phyloP scores from a whole-genome alignment of 1,140 invertebrate species.

The Capitella teleta region DNA sequence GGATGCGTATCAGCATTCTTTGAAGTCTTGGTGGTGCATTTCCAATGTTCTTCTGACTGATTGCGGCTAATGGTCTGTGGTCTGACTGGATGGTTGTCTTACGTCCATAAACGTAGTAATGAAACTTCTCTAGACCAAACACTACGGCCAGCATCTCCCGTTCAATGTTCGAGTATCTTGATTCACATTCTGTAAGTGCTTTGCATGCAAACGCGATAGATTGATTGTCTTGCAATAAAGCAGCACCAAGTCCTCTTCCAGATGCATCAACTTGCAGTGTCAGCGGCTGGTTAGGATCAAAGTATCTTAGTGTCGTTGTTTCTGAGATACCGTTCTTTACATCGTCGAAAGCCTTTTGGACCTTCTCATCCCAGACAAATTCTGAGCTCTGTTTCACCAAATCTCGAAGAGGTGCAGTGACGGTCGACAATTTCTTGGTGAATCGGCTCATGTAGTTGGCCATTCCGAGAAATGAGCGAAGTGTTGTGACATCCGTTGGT shows the following conservation, averaged over 20 bases:
- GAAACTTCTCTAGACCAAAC: constrained; percentile 1
- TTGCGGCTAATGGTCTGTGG: constrained; percentile 23
- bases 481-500: constrained; percentile 13
- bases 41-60: constrained; percentile 37
- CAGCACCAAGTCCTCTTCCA: constrained; percentile 31
- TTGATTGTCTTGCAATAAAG: constrained; percentile 39
- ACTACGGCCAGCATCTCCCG: constrained; percentile 10
- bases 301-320: constrained; percentile 16
- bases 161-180: constrained; percentile 11
- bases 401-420: constrained; percentile 14
- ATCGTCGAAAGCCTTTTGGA: constrained; percentile 3
- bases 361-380: constrained; percentile 5
- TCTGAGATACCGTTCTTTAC: background rate
- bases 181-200: constrained; percentile 4
- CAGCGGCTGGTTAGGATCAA: constrained; percentile 20
- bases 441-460: constrained; percentile 17
- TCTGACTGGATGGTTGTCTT: constrained; percentile 8
- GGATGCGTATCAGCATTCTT: constrained; percentile 37
- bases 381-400: constrained; percentile 7
- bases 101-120: constrained; percentile 8
- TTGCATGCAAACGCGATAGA: constrained; percentile 6
- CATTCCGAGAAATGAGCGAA: constrained; percentile 19
- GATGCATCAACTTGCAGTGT: constrained; percentile 32
- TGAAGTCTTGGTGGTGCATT: constrained; percentile 34
- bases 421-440: constrained; percentile 19